These are phyloP conservation scores for Sebastes hubbsi DNA, from an alignment of 2,797 vertebrate species.

Conservation along the genomic window DNA sequence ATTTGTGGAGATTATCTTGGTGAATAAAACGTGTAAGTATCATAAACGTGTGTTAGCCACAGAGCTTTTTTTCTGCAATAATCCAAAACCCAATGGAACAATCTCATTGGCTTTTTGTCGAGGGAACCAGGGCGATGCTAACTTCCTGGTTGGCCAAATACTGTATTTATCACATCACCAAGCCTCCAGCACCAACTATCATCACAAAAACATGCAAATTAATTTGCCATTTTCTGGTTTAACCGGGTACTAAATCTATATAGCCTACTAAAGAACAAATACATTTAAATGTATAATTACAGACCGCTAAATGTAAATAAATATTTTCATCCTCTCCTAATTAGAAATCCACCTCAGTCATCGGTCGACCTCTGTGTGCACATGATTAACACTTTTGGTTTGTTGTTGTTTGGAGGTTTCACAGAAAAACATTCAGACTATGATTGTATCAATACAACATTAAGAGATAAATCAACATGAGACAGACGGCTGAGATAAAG, in stretches of 20 bases:
- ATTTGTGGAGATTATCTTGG: too few species aligned
- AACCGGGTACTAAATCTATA: background rate
- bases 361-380: slow-evolving; percentile 32
- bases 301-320: background rate
- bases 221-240: background rate
- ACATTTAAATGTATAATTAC: background rate
- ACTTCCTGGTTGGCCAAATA: too few species aligned
- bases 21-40: too few species aligned
- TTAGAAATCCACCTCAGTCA: background rate
- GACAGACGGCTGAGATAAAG: background rate
- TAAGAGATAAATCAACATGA: slow-evolving; percentile 2
- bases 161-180: background rate
- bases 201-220: background rate
- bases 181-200: background rate
- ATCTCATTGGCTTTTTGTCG: too few species aligned
- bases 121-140: too few species aligned
- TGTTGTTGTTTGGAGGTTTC: slow-evolving; percentile 20
- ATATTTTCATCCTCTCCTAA: background rate
- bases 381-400: slow-evolving; percentile 32
- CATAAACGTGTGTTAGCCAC: too few species aligned
- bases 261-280: background rate
- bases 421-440: slow-evolving; percentile 28
- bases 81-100: too few species aligned
- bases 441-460: slow-evolving; percentile 17
- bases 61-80: too few species aligned